Evolutionary conservation across 2,113 vertebrate species (phyloP).

Genomic region (Oxyura jamaicensis): DNA sequence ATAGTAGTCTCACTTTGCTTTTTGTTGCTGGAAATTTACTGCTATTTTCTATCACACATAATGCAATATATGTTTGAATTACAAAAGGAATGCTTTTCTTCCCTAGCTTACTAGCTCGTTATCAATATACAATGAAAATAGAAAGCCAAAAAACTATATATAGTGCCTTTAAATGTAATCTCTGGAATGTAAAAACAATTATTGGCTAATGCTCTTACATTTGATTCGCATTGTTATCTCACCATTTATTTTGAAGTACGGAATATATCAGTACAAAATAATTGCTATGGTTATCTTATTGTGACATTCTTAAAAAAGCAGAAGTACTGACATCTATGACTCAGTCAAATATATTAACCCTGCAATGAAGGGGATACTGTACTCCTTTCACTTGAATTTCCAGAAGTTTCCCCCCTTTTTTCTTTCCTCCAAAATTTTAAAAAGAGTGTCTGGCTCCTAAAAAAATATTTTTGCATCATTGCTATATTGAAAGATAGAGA

Average conservation of each 20-base stretch:
- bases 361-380: not conserved
- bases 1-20: not conserved
- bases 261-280: not conserved
- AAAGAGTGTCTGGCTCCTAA: not conserved
- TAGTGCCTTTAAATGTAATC: not conserved
- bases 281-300: not conserved
- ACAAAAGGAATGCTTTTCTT: not conserved
- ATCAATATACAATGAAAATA: not conserved
- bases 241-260: not conserved
- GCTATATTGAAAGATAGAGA: not conserved
- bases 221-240: not conserved
- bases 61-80: not conserved
- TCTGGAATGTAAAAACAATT: not conserved
- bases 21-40: not conserved
- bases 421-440: not conserved
- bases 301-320: not conserved
- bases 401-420: not conserved
- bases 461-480: not conserved
- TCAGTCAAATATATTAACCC: not conserved
- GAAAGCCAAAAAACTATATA: not conserved
- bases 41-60: not conserved
- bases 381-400: not conserved
- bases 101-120: not conserved
- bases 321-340: not conserved
- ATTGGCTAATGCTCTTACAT: not conserved